Evolutionary conservation across 2,797 vertebrate genomes (phyloP).

Genomic region (Lemur catta): DNA sequence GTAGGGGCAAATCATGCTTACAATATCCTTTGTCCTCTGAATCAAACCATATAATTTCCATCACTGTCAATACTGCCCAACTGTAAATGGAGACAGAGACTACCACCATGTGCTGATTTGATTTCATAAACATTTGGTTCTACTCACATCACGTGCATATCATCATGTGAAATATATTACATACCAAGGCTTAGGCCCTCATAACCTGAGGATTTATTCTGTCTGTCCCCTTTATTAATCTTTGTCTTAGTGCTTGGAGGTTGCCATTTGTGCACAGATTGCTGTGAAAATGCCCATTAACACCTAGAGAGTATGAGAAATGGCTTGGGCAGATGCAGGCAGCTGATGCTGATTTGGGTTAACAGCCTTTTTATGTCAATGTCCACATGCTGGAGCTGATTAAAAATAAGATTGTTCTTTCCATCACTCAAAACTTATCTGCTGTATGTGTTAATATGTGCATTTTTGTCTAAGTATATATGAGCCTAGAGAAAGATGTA

Average conservation of each 20-base stretch:
- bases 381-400: background rate
- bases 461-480: background rate
- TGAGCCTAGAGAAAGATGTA: background rate
- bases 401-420: background rate
- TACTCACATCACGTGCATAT: background rate
- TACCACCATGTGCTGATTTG: background rate
- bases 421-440: background rate
- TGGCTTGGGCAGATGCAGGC: background rate
- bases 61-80: background rate
- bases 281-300: conserved; percentile 9
- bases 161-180: background rate
- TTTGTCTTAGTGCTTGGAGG: background rate
- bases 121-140: conserved; percentile 1
- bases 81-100: background rate
- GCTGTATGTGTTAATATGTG: background rate
- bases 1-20: background rate
- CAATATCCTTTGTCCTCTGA: background rate
- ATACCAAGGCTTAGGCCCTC: background rate
- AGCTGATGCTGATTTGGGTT: background rate
- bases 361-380: conserved; percentile 21
- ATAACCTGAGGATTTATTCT: conserved; percentile 8
- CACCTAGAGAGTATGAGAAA: background rate
- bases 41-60: conserved; percentile 27
- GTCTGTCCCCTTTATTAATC: background rate
- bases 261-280: background rate